Conservation (phyloP, 2,888 invertebrate genomes). For the Candidula unifasciata region DNA sequence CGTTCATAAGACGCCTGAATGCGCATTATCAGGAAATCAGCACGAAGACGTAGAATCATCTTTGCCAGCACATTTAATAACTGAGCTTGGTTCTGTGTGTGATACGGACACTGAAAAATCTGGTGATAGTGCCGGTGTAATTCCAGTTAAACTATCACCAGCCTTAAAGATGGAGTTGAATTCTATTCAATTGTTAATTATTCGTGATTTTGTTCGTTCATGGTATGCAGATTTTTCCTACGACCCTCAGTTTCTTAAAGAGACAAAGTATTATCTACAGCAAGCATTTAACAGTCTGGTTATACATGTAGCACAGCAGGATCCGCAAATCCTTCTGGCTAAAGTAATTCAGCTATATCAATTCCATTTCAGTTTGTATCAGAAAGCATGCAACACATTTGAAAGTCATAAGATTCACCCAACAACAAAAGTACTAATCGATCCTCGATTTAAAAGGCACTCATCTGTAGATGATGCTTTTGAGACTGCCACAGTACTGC, state of each 20-base stretch:
- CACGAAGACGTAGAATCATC: neutral
- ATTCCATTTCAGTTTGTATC: slow-evolving; percentile 38
- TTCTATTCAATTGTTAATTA: slow-evolving; percentile 54
- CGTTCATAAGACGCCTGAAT: neutral
- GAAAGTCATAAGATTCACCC: slow-evolving; percentile 44
- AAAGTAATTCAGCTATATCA: slow-evolving; percentile 40
- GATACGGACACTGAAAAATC: neutral
- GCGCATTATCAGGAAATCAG: neutral
- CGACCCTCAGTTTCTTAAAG: slow-evolving; percentile 58
- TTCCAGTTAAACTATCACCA: slow-evolving; percentile 1
- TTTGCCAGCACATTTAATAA: slow-evolving; percentile 5
- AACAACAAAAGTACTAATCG: slow-evolving; percentile 33
- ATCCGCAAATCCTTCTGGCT: slow-evolving; percentile 27
- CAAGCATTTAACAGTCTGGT: slow-evolving; percentile 33
- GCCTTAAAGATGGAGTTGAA: slow-evolving; percentile 48
- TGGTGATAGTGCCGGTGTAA: neutral
- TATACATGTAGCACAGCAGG: slow-evolving; percentile 13
- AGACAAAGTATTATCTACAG: slow-evolving; percentile 52
- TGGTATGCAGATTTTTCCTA: slow-evolving; percentile 66
- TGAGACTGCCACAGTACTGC: slow-evolving; percentile 53
- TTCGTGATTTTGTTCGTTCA: slow-evolving; percentile 66
- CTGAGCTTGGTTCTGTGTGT: neutral
- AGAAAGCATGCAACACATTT: slow-evolving; percentile 37
- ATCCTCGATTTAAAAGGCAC: slow-evolving; percentile 28
- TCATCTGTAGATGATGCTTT: slow-evolving; percentile 56